Evolutionary conservation across 2,797 vertebrate genomes (phyloP), one percentile per base, ranked within the genome.

Genomic region (Miichthys miiuy): DNA sequence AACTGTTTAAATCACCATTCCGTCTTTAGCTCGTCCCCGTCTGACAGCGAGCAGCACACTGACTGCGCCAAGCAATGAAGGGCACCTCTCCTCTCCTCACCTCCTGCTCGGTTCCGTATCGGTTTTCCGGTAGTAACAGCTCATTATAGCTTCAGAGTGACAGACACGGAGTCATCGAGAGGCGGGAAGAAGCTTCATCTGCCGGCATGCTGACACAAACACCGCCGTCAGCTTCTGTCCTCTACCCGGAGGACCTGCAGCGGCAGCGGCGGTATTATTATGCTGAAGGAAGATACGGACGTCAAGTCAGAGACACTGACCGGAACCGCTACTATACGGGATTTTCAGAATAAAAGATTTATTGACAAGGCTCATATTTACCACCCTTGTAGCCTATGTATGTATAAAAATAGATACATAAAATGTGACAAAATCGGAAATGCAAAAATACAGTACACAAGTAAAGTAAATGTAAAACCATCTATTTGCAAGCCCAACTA

Each of bases 1-100:
- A 16, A 4, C 14, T 6, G 34, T 51, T 12, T 18, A 27, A 68
- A 81, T 0, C 75, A 82, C 47, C 72, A 68, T 76, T 77, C 64
- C 54, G 58, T 80, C 30, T 75, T 57, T 0, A 75, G 62, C 80
- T 72, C 64, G 72, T 74, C 76, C 62, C 1, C 61, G 82, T 79
- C 79, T 82, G 81, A 50, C 91, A 70, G 82, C 81, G 78, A 80
- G 18, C 82, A 51, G 80, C 82, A 79, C 80, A 56, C 74, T 17
- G 85, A 85, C 76, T 84, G 90, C 77, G 76, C 72, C 57, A 79
- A 34, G 65, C 87, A 23, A 74, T 20, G 64, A 68, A 73, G 83
- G 74, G 73, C 86, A 86, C 82, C 87, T 70, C 89, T 64, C 83
- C 83, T 77, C 76, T 68, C 10, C 62, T 54, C 0, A 23, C 68